These are phyloP conservation scores for Euzetes globulus DNA, from an alignment of 2,888 invertebrate species.

Conservation along the genomic window DNA sequence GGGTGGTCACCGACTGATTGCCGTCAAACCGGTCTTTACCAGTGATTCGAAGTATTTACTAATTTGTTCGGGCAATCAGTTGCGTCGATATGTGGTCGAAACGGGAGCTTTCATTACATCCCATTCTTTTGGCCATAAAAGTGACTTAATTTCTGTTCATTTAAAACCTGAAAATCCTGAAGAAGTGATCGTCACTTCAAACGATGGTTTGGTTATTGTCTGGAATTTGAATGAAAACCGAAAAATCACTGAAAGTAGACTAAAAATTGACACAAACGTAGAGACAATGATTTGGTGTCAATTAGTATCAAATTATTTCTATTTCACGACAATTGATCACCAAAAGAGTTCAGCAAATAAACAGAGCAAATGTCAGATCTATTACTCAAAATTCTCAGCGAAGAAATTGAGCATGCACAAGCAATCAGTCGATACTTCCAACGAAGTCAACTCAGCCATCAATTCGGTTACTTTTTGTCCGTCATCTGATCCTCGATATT, in stretches of 20 bases:
- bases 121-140: slow-evolving; percentile 8
- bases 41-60: slow-evolving; percentile 28
- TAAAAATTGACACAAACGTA: neutral
- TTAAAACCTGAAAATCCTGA: neutral
- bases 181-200: neutral
- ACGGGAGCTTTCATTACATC: slow-evolving; percentile 26
- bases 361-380: neutral
- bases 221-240: slow-evolving; percentile 27
- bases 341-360: neutral
- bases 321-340: neutral
- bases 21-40: slow-evolving; percentile 6
- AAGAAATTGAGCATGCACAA: neutral
- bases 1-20: slow-evolving; percentile 22
- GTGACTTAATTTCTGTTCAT: slow-evolving; percentile 15
- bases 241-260: neutral
- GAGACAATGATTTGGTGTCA: neutral
- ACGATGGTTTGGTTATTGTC: slow-evolving; percentile 8
- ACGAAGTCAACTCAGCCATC: neutral
- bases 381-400: neutral
- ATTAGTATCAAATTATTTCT: neutral
- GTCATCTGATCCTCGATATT: neutral
- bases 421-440: neutral
- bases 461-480: slow-evolving; percentile 30
- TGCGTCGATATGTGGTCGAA: slow-evolving; percentile 31
- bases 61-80: neutral